Conservation (phyloP, 2,888 invertebrate species). For the Sinhomidia bicolor region DNA sequence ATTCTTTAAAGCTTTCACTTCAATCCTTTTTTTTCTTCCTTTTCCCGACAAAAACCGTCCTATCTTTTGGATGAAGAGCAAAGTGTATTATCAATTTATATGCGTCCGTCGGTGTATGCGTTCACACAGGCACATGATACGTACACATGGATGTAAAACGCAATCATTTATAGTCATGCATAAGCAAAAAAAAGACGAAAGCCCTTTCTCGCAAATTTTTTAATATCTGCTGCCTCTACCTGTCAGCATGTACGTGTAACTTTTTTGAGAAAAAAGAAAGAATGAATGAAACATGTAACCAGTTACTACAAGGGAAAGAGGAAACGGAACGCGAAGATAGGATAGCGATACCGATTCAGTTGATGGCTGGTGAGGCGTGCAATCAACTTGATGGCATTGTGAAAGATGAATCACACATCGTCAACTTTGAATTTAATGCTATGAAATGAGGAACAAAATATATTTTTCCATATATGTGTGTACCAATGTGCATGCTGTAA, state of each 20-base stretch:
- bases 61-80: not conserved
- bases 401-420: conserved; percentile 69
- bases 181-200: conserved; percentile 44
- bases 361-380: conserved; percentile 66
- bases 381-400: conserved; percentile 70
- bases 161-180: conserved; percentile 61
- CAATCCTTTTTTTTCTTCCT: conserved; percentile 57
- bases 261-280: conserved; percentile 6
- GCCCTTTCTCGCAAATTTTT: conserved; percentile 62
- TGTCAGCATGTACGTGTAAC: conserved; percentile 46
- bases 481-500: not conserved
- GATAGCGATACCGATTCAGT: conserved; percentile 33
- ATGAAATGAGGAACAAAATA: conserved; percentile 42
- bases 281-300: conserved; percentile 38
- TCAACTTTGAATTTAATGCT: conserved; percentile 64
- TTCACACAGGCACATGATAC: not conserved
- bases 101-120: not conserved
- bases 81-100: conserved; percentile 42
- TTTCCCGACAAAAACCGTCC: conserved; percentile 33
- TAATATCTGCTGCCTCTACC: conserved; percentile 65
- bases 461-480: not conserved
- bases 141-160: conserved; percentile 31
- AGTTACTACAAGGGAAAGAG: conserved; percentile 34
- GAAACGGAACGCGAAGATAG: conserved; percentile 31
- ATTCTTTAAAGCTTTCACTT: conserved; percentile 66